phyloP scores from a whole-genome alignment of 2,888 invertebrate genomes.

The Pedicia rivosa region DNA sequence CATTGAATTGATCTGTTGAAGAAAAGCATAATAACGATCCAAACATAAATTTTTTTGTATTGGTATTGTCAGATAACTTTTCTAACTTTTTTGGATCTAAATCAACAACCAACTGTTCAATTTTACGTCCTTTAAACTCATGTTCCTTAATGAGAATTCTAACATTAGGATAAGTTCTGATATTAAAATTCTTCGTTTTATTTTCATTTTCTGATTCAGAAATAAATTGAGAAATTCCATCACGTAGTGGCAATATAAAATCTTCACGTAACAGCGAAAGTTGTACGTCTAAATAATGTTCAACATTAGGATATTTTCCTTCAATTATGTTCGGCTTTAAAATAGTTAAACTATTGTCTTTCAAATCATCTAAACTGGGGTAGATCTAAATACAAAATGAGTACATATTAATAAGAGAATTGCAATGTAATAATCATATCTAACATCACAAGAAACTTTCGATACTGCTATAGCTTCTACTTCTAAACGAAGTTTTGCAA shows the following conservation, averaged over 20 bases:
- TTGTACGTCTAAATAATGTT: constrained; percentile 63
- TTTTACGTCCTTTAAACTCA: constrained; percentile 16
- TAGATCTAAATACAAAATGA: constrained; percentile 27
- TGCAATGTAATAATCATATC: too few species aligned
- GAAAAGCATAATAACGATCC: constrained; percentile 62
- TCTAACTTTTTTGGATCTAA: too few species aligned
- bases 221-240: not conserved
- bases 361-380: constrained; percentile 32
- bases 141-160: constrained; percentile 11
- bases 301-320: constrained; percentile 42
- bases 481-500: too few species aligned
- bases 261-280: constrained; percentile 66
- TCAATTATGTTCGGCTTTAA: constrained; percentile 40
- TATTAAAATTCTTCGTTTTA: not conserved
- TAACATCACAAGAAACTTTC: too few species aligned
- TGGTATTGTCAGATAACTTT: not conserved
- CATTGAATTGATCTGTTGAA: constrained; percentile 43
- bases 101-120: constrained; percentile 21
- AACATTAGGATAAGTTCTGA: not conserved
- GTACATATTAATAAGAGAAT: too few species aligned
- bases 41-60: constrained; percentile 17
- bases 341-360: constrained; percentile 25
- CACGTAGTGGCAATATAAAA: constrained; percentile 47
- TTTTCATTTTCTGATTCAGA: not conserved
- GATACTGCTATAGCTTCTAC: too few species aligned